Evolutionary conservation across 1,140 invertebrate genomes (phyloP), one percentile per base, ranked within the genome.

Genomic region (Lucilia sericata): DNA sequence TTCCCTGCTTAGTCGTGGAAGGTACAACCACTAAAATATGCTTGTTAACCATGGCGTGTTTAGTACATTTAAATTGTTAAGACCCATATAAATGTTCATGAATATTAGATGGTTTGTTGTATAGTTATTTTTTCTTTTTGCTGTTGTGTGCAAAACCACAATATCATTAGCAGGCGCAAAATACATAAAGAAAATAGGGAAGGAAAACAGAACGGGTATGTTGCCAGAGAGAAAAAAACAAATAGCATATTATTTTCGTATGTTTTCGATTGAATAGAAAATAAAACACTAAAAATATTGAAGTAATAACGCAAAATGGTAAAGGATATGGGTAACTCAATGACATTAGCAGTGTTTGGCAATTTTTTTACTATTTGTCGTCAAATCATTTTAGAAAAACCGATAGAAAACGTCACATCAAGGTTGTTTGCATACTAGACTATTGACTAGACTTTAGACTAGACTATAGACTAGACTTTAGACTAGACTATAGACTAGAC

Each of bases 51-150:
- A n/a, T 60, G 55, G 55, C 55, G 55, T 60, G 55, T 60, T 60
- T 60, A 60, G 55, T n/a, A 60, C 55, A 60, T 60, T 60, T 60
- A 60, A 60, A 60, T 60, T 60, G 55, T 60, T 60, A 60, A 60
- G 55, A 60, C 55, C n/a, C 55, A 60, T n/a, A 60, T n/a, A 60
- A 60, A 60, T 60, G 55, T 60, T 60, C 55, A 60, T 60, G 55
- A 60, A 60, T 60, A 60, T n/a, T 60, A 60, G n/a, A 60, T 60
- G n/a, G 55, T 2, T 60, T 60, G 55, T n/a, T 60, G 55, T 17
- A 14, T 60, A 14, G 55, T 60, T n/a, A n/a, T 60, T n/a, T 60
- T 42, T 17, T n/a, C 14, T 14, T 60, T 60, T 60, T 17, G 55
- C 14, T 60, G n/a, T 60, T 60, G 55, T 60, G 55, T 60, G 55